Evolutionary conservation across 2,888 invertebrate species (phyloP).

Genomic region (Calameuta idolon): DNA sequence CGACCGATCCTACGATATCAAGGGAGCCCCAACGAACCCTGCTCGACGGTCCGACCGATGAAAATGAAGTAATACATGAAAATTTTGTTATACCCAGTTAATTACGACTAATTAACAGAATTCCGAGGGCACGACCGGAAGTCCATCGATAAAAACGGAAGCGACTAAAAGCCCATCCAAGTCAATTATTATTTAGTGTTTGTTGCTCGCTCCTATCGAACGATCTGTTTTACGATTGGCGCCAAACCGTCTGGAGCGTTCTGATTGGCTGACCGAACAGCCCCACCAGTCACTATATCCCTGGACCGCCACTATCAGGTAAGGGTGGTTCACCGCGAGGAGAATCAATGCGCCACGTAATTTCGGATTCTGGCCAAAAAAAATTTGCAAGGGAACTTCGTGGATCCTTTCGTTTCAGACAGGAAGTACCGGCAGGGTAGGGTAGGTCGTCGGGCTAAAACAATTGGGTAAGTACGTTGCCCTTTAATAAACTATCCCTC

Average conservation of each 20-base stretch:
- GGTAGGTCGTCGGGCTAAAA: background rate
- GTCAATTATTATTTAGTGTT: conserved; percentile 3
- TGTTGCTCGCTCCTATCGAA: conserved; percentile 28
- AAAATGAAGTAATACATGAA: background rate
- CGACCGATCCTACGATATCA: background rate
- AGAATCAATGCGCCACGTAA: conserved; percentile 28
- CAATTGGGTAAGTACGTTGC: background rate
- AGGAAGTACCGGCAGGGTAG: background rate
- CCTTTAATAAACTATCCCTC: background rate
- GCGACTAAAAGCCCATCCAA: background rate
- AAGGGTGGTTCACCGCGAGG: conserved; percentile 24
- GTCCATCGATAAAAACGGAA: background rate
- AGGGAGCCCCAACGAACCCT: background rate
- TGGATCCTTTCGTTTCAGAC: background rate
- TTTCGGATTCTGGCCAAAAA: background rate
- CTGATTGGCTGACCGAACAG: conserved; percentile 41
- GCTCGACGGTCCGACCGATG: background rate
- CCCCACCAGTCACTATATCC: conserved; percentile 22
- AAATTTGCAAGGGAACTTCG: background rate
- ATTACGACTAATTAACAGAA: background rate
- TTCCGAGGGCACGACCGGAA: background rate
- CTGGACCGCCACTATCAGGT: conserved; percentile 20
- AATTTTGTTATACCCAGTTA: background rate
- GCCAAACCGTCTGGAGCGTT: conserved; percentile 53
- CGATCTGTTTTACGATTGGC: conserved; percentile 42